Evolutionary conservation across 1,140 invertebrate genomes (phyloP).

Genomic region (Sycophila sp.): DNA sequence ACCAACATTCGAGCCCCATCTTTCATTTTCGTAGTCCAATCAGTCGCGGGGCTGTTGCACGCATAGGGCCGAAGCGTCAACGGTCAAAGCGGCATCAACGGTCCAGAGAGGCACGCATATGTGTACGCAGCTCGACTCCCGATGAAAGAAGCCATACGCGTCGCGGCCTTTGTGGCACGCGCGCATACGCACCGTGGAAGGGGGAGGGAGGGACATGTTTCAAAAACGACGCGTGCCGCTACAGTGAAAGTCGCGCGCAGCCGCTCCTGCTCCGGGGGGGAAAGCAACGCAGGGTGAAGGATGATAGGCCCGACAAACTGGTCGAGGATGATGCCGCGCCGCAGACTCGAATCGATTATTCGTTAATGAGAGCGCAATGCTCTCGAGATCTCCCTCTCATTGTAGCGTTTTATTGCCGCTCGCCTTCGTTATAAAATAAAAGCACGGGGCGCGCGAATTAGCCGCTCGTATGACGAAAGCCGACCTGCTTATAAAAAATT

Average conservation of each 20-base stretch:
- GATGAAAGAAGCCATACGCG: constrained; percentile 24
- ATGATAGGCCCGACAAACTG: constrained; percentile 1
- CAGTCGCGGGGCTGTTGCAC: too few relatives aligned
- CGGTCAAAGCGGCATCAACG: background rate
- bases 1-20: background rate
- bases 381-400: background rate
- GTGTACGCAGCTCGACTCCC: background rate
- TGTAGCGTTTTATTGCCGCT: background rate
- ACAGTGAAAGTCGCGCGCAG: constrained; percentile 10
- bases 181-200: background rate
- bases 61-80: too few relatives aligned
- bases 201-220: constrained; percentile 15
- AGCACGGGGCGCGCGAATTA: background rate
- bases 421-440: background rate
- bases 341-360: constrained; percentile 7
- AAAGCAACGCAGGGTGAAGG: background rate
- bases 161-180: constrained; percentile 13
- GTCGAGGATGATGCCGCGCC: background rate
- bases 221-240: constrained; percentile 34
- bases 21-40: background rate
- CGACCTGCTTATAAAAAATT: too few relatives aligned
- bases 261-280: background rate
- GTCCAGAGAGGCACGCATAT: background rate
- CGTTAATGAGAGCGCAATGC: constrained; percentile 9
- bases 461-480: too few relatives aligned